phyloP scores from a whole-genome alignment of 2,888 invertebrate genomes.

The Scaptomyza polygonia region DNA sequence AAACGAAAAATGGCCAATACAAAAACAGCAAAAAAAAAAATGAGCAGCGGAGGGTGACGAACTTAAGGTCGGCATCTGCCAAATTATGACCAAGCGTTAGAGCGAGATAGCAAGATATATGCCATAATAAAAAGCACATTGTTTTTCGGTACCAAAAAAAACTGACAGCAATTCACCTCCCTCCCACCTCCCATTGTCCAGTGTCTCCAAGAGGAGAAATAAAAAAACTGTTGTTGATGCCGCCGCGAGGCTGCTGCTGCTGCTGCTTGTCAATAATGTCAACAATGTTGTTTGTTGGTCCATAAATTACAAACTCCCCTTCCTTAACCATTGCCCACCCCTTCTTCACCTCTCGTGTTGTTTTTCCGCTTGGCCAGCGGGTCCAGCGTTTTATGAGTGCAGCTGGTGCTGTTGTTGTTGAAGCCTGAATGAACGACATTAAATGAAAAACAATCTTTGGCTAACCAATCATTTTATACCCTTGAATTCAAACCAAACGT shows the following conservation, averaged over 20 bases:
- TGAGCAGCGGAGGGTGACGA: background rate
- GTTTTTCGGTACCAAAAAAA: constrained; percentile 57
- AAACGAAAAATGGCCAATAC: constrained; percentile 35
- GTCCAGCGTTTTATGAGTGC: constrained; percentile 46
- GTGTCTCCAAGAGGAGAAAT: constrained; percentile 1
- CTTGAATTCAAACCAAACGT: constrained; percentile 13
- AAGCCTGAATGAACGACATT: constrained; percentile 30
- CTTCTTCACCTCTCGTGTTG: background rate
- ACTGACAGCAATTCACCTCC: constrained; percentile 31
- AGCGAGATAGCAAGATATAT: background rate
- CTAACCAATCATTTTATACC: background rate
- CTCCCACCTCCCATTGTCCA: constrained; percentile 39
- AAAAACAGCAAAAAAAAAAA: background rate
- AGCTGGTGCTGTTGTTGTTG: constrained; percentile 46
- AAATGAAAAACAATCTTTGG: background rate
- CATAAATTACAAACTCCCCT: constrained; percentile 68
- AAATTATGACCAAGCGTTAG: constrained; percentile 49
- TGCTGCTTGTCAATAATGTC: constrained; percentile 79
- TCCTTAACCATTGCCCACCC: background rate
- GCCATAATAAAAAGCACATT: constrained; percentile 55
- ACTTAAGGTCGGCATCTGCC: constrained; percentile 58
- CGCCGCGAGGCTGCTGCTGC: constrained; percentile 28
- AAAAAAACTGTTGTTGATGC: constrained; percentile 5
- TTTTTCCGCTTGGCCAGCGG: constrained; percentile 18
- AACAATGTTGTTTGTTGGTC: constrained; percentile 77